Evolutionary conservation across 2,113 vertebrate species (phyloP).

Genomic region (Chamaea fasciata): DNA sequence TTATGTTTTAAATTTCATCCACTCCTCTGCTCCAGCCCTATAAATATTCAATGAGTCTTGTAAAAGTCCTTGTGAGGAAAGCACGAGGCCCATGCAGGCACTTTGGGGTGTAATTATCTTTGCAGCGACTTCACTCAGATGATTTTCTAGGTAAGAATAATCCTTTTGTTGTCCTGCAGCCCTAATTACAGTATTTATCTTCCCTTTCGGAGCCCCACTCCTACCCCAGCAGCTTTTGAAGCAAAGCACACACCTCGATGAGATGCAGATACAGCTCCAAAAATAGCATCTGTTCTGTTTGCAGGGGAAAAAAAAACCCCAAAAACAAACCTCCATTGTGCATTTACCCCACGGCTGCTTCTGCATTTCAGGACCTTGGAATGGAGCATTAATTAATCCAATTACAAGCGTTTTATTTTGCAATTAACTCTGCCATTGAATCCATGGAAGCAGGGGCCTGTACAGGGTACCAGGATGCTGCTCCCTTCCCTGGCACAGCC

Average conservation of each 20-base stretch:
- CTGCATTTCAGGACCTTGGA: neutral
- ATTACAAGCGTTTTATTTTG: neutral
- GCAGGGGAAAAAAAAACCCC: neutral
- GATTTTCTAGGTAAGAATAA: conserved; percentile 25
- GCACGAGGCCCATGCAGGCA: neutral
- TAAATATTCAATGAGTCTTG: conserved; percentile 49
- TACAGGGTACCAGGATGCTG: neutral
- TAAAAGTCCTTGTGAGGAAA: conserved; percentile 19
- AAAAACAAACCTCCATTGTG: neutral
- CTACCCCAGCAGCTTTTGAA: neutral
- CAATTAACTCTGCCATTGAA: neutral
- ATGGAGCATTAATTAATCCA: conserved; percentile 26
- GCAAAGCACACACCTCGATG: neutral
- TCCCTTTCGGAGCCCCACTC: neutral
- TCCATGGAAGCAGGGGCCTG: neutral
- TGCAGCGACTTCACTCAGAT: neutral
- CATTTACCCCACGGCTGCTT: neutral
- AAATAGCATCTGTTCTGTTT: neutral
- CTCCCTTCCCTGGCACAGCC: neutral
- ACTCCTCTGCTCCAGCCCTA: neutral
- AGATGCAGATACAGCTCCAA: neutral
- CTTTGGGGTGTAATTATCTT: conserved; percentile 30
- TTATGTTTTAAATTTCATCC: neutral
- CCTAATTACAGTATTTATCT: conserved; percentile 13
- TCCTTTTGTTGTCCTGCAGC: conserved; percentile 41